A percentile compares a stretch with the other conserved stretches of the same genome.
These are phyloP conservation scores for Micromys minutus DNA, from an alignment of 2,113 vertebrate species.

Conservation along the genomic window DNA sequence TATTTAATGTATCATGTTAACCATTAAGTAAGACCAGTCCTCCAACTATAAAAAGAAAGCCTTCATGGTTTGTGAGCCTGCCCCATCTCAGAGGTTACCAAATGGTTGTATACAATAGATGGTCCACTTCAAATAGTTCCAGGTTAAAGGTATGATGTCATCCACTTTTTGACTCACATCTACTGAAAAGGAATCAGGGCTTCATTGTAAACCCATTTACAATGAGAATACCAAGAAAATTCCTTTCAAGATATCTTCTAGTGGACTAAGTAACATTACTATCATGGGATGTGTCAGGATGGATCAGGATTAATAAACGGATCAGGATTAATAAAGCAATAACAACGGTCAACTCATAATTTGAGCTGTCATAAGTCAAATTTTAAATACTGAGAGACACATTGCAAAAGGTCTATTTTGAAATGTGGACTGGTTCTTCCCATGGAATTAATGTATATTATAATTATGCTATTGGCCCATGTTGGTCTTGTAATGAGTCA, in stretches of 20 bases:
- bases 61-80: background rate
- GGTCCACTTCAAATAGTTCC: background rate
- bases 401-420: conserved; percentile 17
- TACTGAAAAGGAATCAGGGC: background rate
- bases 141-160: background rate
- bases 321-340: conserved; percentile 7
- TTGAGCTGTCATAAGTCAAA: background rate
- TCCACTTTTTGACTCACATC: background rate
- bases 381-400: conserved; percentile 4
- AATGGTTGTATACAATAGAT: background rate
- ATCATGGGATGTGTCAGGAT: background rate
- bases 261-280: background rate
- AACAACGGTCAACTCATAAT: background rate
- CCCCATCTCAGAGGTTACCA: background rate
- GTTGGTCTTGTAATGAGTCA: background rate
- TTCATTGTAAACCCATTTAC: background rate
- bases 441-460: background rate
- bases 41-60: background rate
- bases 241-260: background rate
- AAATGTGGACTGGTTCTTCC: background rate
- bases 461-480: background rate
- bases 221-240: background rate
- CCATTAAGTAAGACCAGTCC: background rate
- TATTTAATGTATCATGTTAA: background rate
- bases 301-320: too few relatives aligned